phyloP scores from a whole-genome alignment of 30 jellyfish, hydroid and myxozoan species.

The Aurelia aurita region DNA sequence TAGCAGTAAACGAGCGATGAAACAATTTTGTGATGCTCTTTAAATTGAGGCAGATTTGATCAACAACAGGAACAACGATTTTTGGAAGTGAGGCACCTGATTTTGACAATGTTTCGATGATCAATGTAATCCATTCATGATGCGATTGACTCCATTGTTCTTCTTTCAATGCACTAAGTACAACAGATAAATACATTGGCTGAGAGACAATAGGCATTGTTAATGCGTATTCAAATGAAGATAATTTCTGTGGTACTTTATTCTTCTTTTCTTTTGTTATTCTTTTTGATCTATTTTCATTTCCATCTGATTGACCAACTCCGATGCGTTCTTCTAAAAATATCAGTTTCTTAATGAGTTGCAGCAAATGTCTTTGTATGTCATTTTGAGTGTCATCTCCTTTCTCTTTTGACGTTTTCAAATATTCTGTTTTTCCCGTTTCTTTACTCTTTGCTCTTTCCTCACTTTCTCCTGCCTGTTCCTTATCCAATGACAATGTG shows the following conservation, averaged over 20 bases:
- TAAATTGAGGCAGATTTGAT: constrained; percentile 72
- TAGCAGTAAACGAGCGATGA: constrained; percentile 36
- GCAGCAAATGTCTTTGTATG: constrained; percentile 66
- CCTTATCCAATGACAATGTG: constrained; percentile 46
- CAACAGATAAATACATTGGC: constrained; percentile 87
- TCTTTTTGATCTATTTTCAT: constrained; percentile 36
- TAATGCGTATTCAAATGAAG: constrained; percentile 66
- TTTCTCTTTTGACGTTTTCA: too few species aligned
- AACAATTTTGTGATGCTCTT: constrained; percentile 54
- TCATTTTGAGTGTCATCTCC: constrained; percentile 1
- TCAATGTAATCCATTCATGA: constrained; percentile 79
- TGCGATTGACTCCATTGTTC: constrained; percentile 70
- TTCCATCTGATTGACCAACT: constrained; percentile 42
- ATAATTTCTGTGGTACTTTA: constrained; percentile 15
- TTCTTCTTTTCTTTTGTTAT: constrained; percentile 30
- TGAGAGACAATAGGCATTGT: constrained; percentile 77
- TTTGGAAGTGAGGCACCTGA: constrained; percentile 70
- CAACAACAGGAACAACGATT: constrained; percentile 87
- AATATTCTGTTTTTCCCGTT: too few species aligned
- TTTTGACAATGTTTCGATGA: constrained; percentile 82
- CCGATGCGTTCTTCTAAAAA: constrained; percentile 80
- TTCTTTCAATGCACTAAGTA: constrained; percentile 78
- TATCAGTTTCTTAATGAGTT: constrained; percentile 60
- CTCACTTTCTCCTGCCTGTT: background rate
- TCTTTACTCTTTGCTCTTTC: too few species aligned